These are phyloP conservation scores for Porites lutea DNA, from an alignment of 64 coral and sea anemone species.

Conservation along the genomic window DNA sequence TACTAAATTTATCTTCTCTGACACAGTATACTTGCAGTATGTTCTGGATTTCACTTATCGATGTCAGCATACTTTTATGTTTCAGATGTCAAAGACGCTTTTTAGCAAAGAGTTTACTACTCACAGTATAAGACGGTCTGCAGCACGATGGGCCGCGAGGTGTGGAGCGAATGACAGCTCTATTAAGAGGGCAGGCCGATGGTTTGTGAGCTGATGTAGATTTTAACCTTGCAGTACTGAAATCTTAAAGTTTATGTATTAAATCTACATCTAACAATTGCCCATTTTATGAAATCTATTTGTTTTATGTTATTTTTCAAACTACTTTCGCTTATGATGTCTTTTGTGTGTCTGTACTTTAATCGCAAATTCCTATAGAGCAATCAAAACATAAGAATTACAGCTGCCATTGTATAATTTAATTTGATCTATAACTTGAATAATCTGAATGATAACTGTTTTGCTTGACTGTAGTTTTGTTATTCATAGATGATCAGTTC, in stretches of 20 bases:
- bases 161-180: constrained; percentile 34
- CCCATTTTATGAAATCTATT: too few relatives aligned
- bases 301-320: too few relatives aligned
- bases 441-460: background rate
- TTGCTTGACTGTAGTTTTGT: background rate
- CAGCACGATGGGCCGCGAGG: background rate
- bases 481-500: background rate
- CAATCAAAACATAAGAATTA: too few relatives aligned
- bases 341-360: too few relatives aligned
- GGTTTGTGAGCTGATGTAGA: background rate
- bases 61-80: background rate
- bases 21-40: background rate
- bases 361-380: too few relatives aligned
- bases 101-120: background rate
- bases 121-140: constrained; percentile 22
- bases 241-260: background rate
- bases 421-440: too few relatives aligned
- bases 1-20: background rate
- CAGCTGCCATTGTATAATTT: too few relatives aligned
- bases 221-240: background rate
- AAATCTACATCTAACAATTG: background rate
- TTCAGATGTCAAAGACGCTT: background rate
- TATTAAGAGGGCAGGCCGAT: constrained; percentile 11
- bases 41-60: background rate
- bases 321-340: too few relatives aligned